Evolutionary conservation across 2,113 vertebrate species (phyloP), one percentile per base, ranked within the genome.

Genomic region (Alouatta palliata): DNA sequence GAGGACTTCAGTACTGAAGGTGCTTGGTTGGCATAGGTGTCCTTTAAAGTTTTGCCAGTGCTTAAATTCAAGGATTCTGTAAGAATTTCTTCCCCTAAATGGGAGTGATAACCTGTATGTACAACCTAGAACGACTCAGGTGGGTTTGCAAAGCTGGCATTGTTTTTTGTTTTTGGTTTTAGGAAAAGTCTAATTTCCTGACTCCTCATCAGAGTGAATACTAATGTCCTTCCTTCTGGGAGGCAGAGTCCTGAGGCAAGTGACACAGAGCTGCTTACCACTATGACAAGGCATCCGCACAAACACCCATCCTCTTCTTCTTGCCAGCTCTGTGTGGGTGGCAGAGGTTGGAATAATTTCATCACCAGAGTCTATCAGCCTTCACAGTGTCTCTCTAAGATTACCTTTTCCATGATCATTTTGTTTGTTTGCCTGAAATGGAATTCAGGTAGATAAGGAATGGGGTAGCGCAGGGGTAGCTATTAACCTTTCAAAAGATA

Each of bases 361-460:
- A 95, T 97, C 91, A 83, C 47, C 84, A 68, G 95, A 97, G 90
- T 97, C 94, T 88, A 89, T 95, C 92, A 96, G 92, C 94, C 83
- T 88, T 91, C 37, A 89, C 94, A 95, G 77, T 17, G 25, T 77
- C 90, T 94, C 92, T 77, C 45, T 80, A 70, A 87, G 90, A 88
- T 40, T 88, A 90, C n/a, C 90, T 96, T 94, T 95, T 95, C 77
- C 90, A 92, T 70, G 71, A 96, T 95, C 85, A 49, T 56, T 89
- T 68, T 96, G 77, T 96, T 94, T 94, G 82, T 88, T 95, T 96
- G 81, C 92, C 92, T 97, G 64, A 96, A 93, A 92, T 66, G 81
- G 68, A 88, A 95, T 96, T 97, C 71, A 95, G 93, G 87, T 95
- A 93, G 87, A 90, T 92, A 90, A 92, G 89, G 73, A 97, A 71